Conservation (phyloP, 2,888 invertebrate genomes). For the Lottia scabra region DNA sequence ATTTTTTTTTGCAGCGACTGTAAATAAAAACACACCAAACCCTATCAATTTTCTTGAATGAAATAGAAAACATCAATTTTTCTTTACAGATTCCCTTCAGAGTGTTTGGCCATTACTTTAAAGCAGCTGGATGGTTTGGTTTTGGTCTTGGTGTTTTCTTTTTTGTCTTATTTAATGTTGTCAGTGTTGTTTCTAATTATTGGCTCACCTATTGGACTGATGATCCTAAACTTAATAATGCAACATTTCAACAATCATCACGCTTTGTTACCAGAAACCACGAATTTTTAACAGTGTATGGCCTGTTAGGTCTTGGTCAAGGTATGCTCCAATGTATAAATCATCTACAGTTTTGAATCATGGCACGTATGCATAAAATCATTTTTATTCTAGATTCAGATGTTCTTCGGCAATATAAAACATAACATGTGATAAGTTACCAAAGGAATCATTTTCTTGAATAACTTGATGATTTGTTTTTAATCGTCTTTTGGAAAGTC, state of each 20-base stretch:
- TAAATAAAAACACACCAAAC: too few species aligned
- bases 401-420: too few species aligned
- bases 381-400: too few species aligned
- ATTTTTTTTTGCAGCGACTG: too few species aligned
- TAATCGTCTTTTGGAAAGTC: too few species aligned
- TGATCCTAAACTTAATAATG: constrained; percentile 24
- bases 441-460: too few species aligned
- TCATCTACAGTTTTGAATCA: too few species aligned
- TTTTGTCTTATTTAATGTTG: constrained; percentile 31
- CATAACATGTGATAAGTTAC: too few species aligned
- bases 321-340: background rate
- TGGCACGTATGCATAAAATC: too few species aligned
- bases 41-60: too few species aligned
- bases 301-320: background rate
- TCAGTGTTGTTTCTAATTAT: constrained; percentile 27
- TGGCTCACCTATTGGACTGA: constrained; percentile 36
- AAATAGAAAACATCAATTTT: too few species aligned
- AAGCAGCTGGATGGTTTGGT: constrained; percentile 15
- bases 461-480: too few species aligned
- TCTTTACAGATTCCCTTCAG: background rate
- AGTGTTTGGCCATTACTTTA: background rate
- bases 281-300: background rate
- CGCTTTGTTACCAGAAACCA: background rate
- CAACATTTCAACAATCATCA: background rate
- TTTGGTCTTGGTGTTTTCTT: constrained; percentile 24